phyloP scores from a whole-genome alignment of 2,797 vertebrate genomes.

The Dromococcyx pavoninus region DNA sequence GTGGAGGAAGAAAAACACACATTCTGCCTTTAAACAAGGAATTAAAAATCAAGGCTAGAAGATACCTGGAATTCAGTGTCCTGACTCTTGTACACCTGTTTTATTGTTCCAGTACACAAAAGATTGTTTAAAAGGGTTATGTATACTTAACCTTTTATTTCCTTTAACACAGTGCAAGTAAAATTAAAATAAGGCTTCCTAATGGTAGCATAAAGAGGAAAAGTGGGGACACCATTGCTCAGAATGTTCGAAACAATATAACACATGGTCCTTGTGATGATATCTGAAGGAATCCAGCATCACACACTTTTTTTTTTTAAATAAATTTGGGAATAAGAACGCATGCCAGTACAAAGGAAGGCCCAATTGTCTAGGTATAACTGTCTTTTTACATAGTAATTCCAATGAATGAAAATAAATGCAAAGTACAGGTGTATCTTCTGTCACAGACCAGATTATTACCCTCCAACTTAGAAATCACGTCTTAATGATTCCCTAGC shows the following conservation, averaged over 20 bases:
- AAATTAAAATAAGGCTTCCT: background rate
- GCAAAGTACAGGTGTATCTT: background rate
- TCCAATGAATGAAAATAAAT: background rate
- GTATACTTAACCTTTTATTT: background rate
- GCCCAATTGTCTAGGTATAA: background rate
- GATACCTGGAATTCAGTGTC: background rate
- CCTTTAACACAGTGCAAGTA: background rate
- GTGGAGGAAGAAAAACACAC: background rate
- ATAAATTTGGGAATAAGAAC: background rate
- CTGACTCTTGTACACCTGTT: background rate
- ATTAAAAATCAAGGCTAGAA: background rate
- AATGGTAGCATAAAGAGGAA: background rate
- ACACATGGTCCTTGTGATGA: background rate
- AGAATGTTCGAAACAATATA: background rate
- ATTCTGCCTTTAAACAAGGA: background rate
- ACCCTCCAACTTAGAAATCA: background rate
- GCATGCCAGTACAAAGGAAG: background rate
- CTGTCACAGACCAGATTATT: background rate
- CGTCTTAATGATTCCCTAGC: background rate
- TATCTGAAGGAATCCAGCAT: background rate
- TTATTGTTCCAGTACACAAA: background rate
- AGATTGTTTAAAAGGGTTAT: background rate
- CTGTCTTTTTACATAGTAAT: background rate
- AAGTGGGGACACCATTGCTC: background rate
- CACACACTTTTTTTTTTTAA: background rate